phyloP scores from a whole-genome alignment of 2,888 invertebrate genomes.

The Monopis laevigella region DNA sequence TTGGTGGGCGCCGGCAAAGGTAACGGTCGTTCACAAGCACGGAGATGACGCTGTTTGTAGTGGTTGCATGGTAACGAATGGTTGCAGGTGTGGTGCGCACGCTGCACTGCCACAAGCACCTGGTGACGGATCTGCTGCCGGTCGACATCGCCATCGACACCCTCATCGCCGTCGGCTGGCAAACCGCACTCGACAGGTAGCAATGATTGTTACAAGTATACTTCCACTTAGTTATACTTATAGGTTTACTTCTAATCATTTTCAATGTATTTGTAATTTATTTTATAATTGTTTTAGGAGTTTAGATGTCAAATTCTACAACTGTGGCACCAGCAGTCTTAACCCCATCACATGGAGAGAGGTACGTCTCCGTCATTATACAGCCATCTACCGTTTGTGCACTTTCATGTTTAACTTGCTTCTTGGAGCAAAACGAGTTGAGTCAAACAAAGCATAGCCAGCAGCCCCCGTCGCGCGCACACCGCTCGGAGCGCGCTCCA shows the following conservation, averaged over 20 bases:
- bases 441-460: no score
- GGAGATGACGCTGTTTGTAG: not conserved
- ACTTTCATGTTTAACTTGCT: no score
- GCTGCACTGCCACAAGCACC: slow-evolving; percentile 61
- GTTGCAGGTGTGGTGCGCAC: slow-evolving; percentile 70
- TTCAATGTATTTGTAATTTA: not conserved
- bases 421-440: no score
- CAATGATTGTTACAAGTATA: no score
- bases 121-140: slow-evolving; percentile 78
- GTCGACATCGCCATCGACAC: slow-evolving; percentile 84
- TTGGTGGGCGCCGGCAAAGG: slow-evolving; percentile 77
- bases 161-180: slow-evolving; percentile 76
- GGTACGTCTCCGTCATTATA: not conserved
- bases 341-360: slow-evolving; percentile 78
- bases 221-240: slow-evolving; percentile 2
- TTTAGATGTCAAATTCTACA: slow-evolving; percentile 69
- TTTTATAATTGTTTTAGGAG: slow-evolving; percentile 25
- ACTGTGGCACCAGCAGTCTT: slow-evolving; percentile 75
- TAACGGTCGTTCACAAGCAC: not conserved
- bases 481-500: no score
- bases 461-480: no score
- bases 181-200: slow-evolving; percentile 67
- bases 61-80: no score
- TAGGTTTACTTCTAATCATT: not conserved
- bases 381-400: no score